Evolutionary conservation across 2,113 vertebrate species (phyloP).

Genomic region (Elachura formosa): DNA sequence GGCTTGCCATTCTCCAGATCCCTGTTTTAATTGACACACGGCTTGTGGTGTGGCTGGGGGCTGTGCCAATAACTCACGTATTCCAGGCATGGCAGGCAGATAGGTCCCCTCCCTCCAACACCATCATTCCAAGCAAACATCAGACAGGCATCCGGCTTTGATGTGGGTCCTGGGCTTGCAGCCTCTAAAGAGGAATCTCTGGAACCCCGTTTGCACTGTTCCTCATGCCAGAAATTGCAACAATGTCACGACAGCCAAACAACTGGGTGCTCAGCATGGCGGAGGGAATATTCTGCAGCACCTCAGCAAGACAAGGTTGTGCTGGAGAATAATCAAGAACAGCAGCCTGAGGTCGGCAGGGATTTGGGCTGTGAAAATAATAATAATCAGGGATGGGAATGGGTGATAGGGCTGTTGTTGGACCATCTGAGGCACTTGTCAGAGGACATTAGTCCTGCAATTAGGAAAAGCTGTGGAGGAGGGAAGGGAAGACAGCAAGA

Average conservation of each 20-base stretch:
- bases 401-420: not conserved
- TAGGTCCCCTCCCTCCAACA: not conserved
- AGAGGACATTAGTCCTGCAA: not conserved
- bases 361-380: not conserved
- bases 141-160: slow-evolving; percentile 14
- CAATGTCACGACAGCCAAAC: not conserved
- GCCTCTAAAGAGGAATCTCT: slow-evolving; percentile 22
- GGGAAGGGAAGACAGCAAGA: not conserved
- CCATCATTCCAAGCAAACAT: slow-evolving; percentile 35
- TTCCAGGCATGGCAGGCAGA: slow-evolving; percentile 26
- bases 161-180: slow-evolving; percentile 46
- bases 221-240: not conserved
- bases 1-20: slow-evolving; percentile 14
- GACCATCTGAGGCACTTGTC: slow-evolving; percentile 40
- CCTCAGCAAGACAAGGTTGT: not conserved
- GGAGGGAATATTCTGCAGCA: not conserved
- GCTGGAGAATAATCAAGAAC: not conserved
- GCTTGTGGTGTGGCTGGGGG: slow-evolving; percentile 6
- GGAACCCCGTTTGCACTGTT: not conserved
- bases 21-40: not conserved
- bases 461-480: not conserved
- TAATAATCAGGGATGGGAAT: not conserved
- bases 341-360: not conserved
- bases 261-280: not conserved
- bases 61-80: slow-evolving; percentile 16